Conservation (phyloP, 2,888 invertebrate species). For the Agrilus mali region DNA sequence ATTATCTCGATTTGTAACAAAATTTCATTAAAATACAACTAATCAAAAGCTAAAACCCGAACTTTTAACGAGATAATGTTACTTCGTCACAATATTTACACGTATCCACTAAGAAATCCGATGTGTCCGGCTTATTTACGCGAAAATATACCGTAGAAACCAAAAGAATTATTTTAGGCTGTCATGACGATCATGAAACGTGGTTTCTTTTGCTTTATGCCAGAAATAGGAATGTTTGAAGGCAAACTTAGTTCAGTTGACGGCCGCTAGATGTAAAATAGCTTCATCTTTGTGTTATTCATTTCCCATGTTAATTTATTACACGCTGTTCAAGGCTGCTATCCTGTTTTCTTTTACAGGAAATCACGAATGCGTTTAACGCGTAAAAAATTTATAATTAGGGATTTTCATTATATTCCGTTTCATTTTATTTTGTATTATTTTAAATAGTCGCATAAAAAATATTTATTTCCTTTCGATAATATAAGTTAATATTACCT, state of each 20-base stretch:
- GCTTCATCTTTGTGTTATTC: conserved; percentile 25
- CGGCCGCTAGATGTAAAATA: conserved; percentile 28
- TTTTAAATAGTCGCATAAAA: no score
- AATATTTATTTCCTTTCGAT: no score
- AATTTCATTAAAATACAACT: conserved; percentile 12
- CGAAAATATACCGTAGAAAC: conserved; percentile 22
- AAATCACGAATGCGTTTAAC: no score
- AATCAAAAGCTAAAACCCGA: conserved; percentile 6
- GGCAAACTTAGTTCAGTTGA: conserved; percentile 22
- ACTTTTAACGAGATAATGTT: conserved; percentile 9
- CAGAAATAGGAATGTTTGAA: conserved; percentile 26
- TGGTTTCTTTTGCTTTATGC: conserved; percentile 27
- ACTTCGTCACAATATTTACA: conserved; percentile 1
- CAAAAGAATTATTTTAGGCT: conserved; percentile 31
- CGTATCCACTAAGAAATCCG: conserved; percentile 3
- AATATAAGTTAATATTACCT: no score
- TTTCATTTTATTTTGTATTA: no score
- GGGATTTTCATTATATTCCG: no score
- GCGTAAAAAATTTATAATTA: no score
- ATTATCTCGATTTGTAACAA: conserved; percentile 23
- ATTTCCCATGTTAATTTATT: conserved; percentile 29
- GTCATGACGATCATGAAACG: conserved; percentile 26
- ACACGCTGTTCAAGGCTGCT: conserved; percentile 26
- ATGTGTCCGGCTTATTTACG: not conserved
- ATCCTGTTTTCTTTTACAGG: conserved; percentile 2